Percentiles rank a stretch among this genome's conserved stretches.
Conservation (phyloP, 2,888 invertebrate genomes). For the Leptinotarsa juncta region DNA sequence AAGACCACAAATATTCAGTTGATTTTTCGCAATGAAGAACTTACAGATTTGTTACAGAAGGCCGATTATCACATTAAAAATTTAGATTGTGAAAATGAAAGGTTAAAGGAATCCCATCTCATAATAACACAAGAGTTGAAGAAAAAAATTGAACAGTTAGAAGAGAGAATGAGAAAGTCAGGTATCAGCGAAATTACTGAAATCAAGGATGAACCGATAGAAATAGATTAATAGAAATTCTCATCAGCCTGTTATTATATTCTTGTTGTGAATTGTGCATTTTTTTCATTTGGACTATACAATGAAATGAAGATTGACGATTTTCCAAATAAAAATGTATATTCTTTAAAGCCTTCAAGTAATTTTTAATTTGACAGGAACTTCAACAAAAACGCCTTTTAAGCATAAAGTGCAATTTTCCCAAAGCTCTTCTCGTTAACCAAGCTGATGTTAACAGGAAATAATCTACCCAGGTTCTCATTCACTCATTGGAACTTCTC, state of each 20-base stretch:
- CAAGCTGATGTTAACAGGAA: too few relatives aligned
- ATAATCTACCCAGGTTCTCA: too few relatives aligned
- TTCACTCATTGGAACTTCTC: too few relatives aligned
- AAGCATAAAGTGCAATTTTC: too few relatives aligned
- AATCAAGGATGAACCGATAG: constrained; percentile 39
- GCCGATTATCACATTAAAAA: constrained; percentile 8
- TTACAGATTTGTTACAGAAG: constrained; percentile 26
- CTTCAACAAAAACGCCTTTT: too few relatives aligned
- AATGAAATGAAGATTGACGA: too few relatives aligned
- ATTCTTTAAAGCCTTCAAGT: too few relatives aligned
- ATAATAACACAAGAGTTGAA: constrained; percentile 25
- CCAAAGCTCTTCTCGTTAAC: too few relatives aligned
- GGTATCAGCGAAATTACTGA: constrained; percentile 4
- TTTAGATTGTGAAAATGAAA: constrained; percentile 19
- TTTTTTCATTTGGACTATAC: too few relatives aligned
- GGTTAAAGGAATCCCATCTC: constrained; percentile 22
- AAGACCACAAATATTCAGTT: constrained; percentile 40
- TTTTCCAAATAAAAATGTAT: too few relatives aligned
- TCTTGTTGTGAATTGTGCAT: background rate
- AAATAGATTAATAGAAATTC: constrained; percentile 30
- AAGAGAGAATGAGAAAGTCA: background rate
- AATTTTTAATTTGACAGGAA: too few relatives aligned
- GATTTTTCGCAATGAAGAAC: constrained; percentile 39
- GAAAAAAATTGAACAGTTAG: constrained; percentile 5
- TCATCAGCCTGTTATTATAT: background rate